A percentile compares a stretch with the other conserved stretches of the same genome.
Evolutionary conservation across 1,140 invertebrate species (phyloP).

Genomic region (Lordiphosa stackelbergi): DNA sequence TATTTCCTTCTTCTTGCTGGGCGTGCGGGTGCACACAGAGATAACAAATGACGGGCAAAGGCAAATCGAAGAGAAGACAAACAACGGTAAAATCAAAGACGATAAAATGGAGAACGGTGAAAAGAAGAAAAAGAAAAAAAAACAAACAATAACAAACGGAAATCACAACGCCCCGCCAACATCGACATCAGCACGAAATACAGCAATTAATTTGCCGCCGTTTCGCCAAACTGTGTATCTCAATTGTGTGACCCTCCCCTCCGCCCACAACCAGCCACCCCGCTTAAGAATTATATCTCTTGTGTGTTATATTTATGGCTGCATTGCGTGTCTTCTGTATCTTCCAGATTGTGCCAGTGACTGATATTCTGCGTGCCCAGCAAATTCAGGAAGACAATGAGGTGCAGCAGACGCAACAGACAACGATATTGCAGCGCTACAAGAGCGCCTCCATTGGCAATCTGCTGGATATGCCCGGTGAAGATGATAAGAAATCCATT

Average conservation of each 20-base stretch:
- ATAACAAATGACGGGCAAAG: constrained; percentile 62
- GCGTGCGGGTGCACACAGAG: constrained; percentile 2
- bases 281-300: constrained; percentile 17
- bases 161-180: constrained; percentile 3
- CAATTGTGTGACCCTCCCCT: constrained; percentile 31
- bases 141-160: constrained; percentile 6
- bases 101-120: background rate
- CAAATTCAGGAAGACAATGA: constrained; percentile 64
- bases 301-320: constrained; percentile 7
- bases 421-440: constrained; percentile 50
- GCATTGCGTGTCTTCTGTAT: constrained; percentile 23
- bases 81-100: constrained; percentile 43
- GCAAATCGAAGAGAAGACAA: constrained; percentile 44
- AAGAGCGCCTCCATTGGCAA: constrained; percentile 72
- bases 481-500: constrained; percentile 74
- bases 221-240: constrained; percentile 47
- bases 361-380: constrained; percentile 69
- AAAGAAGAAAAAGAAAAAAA: constrained; percentile 1
- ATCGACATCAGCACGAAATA: constrained; percentile 39
- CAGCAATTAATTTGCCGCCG: constrained; percentile 61
- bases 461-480: constrained; percentile 59
- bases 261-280: background rate
- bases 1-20: background rate
- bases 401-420: constrained; percentile 50
- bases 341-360: constrained; percentile 71